These are phyloP conservation scores for Eucidaris tribuloides DNA, from an alignment of 35 echinoderm and acorn worm species.

Conservation along the genomic window DNA sequence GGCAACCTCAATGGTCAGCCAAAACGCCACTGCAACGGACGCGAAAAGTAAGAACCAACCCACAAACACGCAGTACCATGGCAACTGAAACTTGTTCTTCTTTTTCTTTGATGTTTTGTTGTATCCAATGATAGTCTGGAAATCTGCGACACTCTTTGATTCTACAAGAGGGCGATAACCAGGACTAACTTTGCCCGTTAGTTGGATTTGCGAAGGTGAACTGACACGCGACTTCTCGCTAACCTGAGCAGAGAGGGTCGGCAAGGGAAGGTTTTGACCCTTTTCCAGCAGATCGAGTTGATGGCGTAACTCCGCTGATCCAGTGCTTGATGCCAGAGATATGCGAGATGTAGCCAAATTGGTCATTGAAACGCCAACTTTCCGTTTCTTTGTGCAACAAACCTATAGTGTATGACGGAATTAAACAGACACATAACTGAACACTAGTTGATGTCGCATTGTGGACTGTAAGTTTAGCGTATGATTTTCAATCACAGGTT, in stretches of 20 bases:
- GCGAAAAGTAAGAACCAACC: slow-evolving; percentile 65
- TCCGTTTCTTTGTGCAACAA: neutral
- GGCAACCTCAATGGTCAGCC: slow-evolving; percentile 83
- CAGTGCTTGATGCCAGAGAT: neutral
- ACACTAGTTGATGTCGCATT: too few species aligned
- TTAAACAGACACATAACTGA: too few species aligned
- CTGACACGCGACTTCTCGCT: neutral
- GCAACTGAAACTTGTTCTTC: slow-evolving; percentile 76
- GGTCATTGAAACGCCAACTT: neutral
- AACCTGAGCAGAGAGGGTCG: neutral
- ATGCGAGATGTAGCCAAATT: neutral
- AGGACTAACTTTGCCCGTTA: neutral
- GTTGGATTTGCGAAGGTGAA: slow-evolving; percentile 10
- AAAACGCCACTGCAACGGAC: slow-evolving; percentile 67
- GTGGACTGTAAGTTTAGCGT: too few species aligned
- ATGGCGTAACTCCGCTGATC: neutral
- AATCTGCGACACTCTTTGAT: too few species aligned
- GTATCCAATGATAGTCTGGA: slow-evolving; percentile 45
- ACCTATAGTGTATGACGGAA: too few species aligned
- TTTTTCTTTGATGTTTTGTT: slow-evolving; percentile 67
- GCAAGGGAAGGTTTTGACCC: neutral
- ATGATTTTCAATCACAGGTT: too few species aligned
- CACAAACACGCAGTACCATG: slow-evolving; percentile 76
- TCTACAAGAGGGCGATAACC: too few species aligned
- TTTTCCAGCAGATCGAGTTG: neutral